Base-by-base conservation (phyloP, 1,140 invertebrate genomes). In the Octopus sinensis region DNA sequence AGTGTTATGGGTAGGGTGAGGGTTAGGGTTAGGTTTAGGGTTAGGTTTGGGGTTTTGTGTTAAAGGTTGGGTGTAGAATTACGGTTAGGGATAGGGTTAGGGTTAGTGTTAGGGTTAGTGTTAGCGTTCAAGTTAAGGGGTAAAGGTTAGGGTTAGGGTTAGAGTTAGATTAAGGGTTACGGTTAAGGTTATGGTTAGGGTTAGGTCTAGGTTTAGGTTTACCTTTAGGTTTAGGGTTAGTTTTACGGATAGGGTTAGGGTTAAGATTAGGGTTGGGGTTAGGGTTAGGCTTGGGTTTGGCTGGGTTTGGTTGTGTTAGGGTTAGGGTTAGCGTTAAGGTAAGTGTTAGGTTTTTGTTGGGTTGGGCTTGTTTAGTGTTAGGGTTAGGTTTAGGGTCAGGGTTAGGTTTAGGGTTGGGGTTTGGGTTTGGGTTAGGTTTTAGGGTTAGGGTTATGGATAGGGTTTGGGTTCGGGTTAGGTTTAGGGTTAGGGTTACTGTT, bases 401-500 rank as follows among this genome's bases (percentile, higher is more conserved):
- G 82, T 84, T 84, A 83, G 84, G 83, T 84, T 85, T 83, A 78
- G 79, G 81, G 82, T 82, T 84, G 82, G 84, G 82, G 6, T 81
- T 85, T 81, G 81, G 83, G 82, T 79, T 83, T 30, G 53, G 73
- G 30, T 52, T 56, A 77, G 30, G 52, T 53, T 76, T 77, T 76
- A 81, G 80, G 80, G 81, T 68, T 78, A 56, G n/a, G 54, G 54
- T 62, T 62, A 62, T 6, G 56, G 56, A 9, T 62, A 62, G 17
- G 6, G 56, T 62, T 62, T 6, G 54, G 54, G 23, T 54, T 43
- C 30, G 76, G 54, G 53, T 84, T 54, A 80, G 82, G 80, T 76
- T 83, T 82, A 82, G 82, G 82, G 84, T 81, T 83, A 82, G 82
- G 81, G 80, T 83, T 82, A 80, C 80, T 81, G 80, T 84, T 82